These are phyloP conservation scores for Sminthurides aquaticus DNA, from an alignment of 2,888 invertebrate genomes.

Conservation along the genomic window DNA sequence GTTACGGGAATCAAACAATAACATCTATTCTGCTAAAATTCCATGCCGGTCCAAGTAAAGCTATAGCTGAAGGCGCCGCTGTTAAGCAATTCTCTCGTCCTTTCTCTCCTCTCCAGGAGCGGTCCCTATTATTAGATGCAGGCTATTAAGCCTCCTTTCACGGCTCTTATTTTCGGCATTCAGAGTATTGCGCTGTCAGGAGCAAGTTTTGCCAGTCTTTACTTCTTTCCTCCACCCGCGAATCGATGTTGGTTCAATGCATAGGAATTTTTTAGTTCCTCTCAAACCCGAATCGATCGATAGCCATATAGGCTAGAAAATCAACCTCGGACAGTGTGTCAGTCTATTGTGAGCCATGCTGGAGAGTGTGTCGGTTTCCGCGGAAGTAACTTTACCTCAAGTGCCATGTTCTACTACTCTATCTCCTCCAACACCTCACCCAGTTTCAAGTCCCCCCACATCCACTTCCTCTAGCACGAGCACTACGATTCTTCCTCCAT, in stretches of 20 bases:
- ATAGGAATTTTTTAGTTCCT: background rate
- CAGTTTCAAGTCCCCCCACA: background rate
- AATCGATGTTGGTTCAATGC: slow-evolving; percentile 1
- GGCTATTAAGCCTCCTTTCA: too few species aligned
- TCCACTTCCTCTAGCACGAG: background rate
- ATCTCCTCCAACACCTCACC: background rate
- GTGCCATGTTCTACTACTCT: slow-evolving; percentile 5
- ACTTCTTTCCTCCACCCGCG: too few species aligned
- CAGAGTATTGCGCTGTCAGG: too few species aligned
- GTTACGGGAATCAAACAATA: too few species aligned
- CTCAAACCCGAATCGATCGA: slow-evolving; percentile 15
- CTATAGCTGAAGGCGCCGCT: too few species aligned
- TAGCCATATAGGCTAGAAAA: slow-evolving; percentile 14
- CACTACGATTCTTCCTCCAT: background rate
- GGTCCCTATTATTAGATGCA: too few species aligned
- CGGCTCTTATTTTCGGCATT: too few species aligned
- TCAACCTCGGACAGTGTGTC: slow-evolving; percentile 14
- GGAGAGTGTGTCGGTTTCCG: slow-evolving; percentile 10
- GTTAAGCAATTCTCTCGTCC: too few species aligned
- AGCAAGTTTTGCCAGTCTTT: too few species aligned
- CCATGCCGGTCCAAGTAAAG: too few species aligned
- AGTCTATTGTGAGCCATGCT: slow-evolving; percentile 26
- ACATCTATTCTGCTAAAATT: too few species aligned
- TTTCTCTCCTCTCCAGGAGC: too few species aligned
- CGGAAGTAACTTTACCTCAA: slow-evolving; percentile 8